Evolutionary conservation across 2,888 invertebrate genomes (phyloP).

Genomic region (Anoplius nigerrimus): DNA sequence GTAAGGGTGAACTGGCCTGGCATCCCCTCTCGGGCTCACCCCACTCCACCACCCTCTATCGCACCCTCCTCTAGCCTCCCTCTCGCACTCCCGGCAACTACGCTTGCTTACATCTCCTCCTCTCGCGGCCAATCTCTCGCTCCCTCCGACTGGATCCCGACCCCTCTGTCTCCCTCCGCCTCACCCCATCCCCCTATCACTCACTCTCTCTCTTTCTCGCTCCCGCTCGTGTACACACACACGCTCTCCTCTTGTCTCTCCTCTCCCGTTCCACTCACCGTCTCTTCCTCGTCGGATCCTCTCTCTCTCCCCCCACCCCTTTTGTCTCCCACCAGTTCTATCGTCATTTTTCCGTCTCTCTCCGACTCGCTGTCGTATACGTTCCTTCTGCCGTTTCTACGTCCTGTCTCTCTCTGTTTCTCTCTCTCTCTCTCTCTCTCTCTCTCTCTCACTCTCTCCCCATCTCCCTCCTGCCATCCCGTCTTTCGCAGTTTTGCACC

Average conservation of each 20-base stretch:
- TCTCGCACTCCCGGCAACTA: slow-evolving; percentile 36
- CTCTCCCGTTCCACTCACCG: slow-evolving; percentile 29
- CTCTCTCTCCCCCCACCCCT: slow-evolving; percentile 15
- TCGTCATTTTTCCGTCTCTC: slow-evolving; percentile 16
- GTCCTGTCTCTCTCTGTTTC: slow-evolving; percentile 12
- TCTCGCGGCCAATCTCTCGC: slow-evolving; percentile 13
- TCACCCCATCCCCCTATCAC: background rate
- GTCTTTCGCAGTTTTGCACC: background rate
- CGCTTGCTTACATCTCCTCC: background rate
- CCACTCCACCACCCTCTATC: slow-evolving; percentile 53
- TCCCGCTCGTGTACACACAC: no score
- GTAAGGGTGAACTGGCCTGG: slow-evolving; percentile 65
- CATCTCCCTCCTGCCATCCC: background rate
- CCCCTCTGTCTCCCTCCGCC: no score
- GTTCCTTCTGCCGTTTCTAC: slow-evolving; percentile 8
- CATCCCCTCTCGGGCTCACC: slow-evolving; percentile 60
- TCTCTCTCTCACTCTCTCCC: background rate
- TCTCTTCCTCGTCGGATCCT: background rate
- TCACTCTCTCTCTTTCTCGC: background rate
- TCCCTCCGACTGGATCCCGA: slow-evolving; percentile 8
- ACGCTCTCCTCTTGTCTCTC: slow-evolving; percentile 25
- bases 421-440: slow-evolving; percentile 1
- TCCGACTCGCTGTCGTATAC: slow-evolving; percentile 12
- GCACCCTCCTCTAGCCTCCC: slow-evolving; percentile 42
- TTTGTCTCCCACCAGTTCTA: slow-evolving; percentile 21